Conservation (phyloP, 2,113 vertebrate species). For the Clarias gariepinus region DNA sequence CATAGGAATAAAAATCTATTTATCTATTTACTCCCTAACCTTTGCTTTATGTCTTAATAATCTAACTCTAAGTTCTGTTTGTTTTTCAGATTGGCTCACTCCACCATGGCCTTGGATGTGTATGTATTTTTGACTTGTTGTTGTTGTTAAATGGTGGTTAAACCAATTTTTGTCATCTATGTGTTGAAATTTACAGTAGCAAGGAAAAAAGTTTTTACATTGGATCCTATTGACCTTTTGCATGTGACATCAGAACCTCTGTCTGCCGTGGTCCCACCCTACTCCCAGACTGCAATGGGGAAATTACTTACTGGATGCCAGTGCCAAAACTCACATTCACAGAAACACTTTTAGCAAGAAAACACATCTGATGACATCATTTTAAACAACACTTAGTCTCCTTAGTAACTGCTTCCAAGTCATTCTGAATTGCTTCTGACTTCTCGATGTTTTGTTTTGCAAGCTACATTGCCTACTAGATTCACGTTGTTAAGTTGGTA, state of each 20-base stretch:
- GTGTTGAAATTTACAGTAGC: not conserved
- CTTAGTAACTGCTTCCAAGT: no score
- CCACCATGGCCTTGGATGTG: conserved; percentile 95
- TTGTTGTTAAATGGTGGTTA: not conserved
- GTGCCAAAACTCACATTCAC: no score
- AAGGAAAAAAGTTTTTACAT: not conserved
- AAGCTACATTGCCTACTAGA: no score
- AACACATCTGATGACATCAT: no score
- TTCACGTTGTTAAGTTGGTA: not conserved
- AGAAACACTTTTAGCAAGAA: no score
- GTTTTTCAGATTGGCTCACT: conserved; percentile 88
- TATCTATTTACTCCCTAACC: not conserved
- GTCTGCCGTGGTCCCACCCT: no score
- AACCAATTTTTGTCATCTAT: not conserved
- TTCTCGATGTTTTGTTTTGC: no score
- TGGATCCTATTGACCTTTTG: not conserved
- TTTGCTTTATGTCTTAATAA: not conserved
- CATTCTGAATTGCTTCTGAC: no score
- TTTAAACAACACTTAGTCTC: no score
- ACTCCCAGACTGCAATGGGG: no score
- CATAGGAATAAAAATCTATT: not conserved
- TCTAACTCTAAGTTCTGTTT: conserved; percentile 21
- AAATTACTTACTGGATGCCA: no score
- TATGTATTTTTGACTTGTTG: conserved; percentile 74
- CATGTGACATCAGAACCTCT: no score